Evolutionary conservation across 2,113 vertebrate species (phyloP).

Genomic region (Ammodramus savannarum): DNA sequence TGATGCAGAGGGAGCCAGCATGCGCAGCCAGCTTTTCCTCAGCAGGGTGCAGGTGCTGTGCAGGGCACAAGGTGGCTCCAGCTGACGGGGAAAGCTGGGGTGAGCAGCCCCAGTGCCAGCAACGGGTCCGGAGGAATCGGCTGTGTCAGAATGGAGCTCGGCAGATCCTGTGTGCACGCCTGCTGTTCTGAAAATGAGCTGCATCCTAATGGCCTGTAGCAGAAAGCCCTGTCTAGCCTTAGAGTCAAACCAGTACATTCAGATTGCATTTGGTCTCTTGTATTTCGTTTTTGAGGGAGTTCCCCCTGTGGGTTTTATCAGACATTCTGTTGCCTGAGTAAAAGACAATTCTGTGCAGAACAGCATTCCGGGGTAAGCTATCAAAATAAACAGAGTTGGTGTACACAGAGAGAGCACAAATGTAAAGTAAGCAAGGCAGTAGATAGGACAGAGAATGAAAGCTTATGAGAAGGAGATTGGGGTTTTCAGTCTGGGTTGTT

Average conservation of each 20-base stretch:
- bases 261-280: rapidly evolving
- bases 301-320: background rate
- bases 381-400: background rate
- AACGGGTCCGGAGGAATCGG: background rate
- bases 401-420: background rate
- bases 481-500: background rate
- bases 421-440: background rate
- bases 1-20: background rate
- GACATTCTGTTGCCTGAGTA: background rate
- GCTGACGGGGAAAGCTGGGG: conserved; percentile 35
- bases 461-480: background rate
- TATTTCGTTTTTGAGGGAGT: background rate
- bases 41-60: conserved; percentile 31
- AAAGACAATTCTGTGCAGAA: background rate
- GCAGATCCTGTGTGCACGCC: background rate
- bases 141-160: background rate
- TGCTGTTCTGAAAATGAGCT: background rate
- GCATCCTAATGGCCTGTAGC: background rate
- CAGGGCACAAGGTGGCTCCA: conserved; percentile 76
- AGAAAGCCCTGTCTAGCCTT: background rate
- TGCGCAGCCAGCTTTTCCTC: rapidly evolving
- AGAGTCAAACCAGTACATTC: background rate
- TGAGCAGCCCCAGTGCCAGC: background rate
- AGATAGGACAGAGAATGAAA: background rate
- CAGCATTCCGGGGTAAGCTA: background rate